Percentiles rank a stretch among this genome's conserved stretches.
phyloP scores from a whole-genome alignment of 2,888 invertebrate species.

The Brachypterus glaber region DNA sequence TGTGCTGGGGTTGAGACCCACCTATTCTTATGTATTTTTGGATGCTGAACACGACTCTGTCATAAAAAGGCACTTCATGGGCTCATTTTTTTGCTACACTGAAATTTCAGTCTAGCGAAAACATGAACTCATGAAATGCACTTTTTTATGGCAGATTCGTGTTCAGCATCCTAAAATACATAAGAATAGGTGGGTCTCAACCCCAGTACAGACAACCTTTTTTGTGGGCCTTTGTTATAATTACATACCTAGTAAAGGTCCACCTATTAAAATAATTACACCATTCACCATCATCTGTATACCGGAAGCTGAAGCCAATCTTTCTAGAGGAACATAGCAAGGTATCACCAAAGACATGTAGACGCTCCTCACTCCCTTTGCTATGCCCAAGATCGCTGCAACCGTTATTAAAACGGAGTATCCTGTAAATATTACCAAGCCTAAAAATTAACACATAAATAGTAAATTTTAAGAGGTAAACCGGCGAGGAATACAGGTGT shows the following conservation, averaged over 20 bases:
- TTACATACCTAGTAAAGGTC: conserved; percentile 52
- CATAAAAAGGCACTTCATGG: too few relatives aligned
- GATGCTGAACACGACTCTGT: too few relatives aligned
- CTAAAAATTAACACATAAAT: conserved; percentile 13
- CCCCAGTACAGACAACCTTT: too few relatives aligned
- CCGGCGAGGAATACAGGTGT: too few relatives aligned
- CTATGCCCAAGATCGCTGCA: conserved; percentile 51
- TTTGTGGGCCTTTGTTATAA: conserved; percentile 7
- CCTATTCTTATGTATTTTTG: too few relatives aligned
- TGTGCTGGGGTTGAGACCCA: too few relatives aligned
- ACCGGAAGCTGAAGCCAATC: conserved; percentile 57
- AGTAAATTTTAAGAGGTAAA: neutral
- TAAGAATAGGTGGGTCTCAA: too few relatives aligned
- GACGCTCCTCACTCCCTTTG: conserved; percentile 60
- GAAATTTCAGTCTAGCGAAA: too few relatives aligned
- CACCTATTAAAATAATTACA: conserved; percentile 49
- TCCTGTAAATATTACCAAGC: conserved; percentile 14
- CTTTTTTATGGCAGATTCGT: too few relatives aligned
- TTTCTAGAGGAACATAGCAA: conserved; percentile 56
- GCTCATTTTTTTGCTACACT: too few relatives aligned
- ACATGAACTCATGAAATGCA: too few relatives aligned
- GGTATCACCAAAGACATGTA: conserved; percentile 62
- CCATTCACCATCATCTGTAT: conserved; percentile 64
- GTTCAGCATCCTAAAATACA: too few relatives aligned
- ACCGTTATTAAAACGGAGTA: conserved; percentile 32